Conservation (phyloP, 2,888 invertebrate genomes). For the Bombyx huttoni region DNA sequence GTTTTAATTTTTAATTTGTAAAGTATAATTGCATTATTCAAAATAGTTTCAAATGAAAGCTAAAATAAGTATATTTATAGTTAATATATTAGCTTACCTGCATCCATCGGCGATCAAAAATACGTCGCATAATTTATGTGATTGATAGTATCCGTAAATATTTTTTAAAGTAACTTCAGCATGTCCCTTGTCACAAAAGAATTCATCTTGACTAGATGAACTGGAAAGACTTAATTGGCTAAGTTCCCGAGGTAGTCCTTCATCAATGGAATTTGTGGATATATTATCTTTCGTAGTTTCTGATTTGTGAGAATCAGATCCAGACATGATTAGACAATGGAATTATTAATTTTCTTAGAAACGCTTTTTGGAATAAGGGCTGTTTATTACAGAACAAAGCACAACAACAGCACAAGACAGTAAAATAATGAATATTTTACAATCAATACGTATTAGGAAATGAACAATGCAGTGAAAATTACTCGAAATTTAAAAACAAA, state of each 20-base stretch:
- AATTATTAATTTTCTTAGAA: too few relatives aligned
- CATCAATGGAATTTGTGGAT: slow-evolving; percentile 66
- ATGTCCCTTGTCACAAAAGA: slow-evolving; percentile 83
- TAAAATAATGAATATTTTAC: background rate
- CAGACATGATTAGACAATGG: slow-evolving; percentile 31
- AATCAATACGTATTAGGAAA: slow-evolving; percentile 3
- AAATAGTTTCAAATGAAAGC: too few relatives aligned
- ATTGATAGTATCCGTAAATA: slow-evolving; percentile 86
- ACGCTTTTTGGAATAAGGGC: background rate
- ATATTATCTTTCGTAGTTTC: slow-evolving; percentile 58
- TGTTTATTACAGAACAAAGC: background rate
- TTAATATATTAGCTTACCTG: slow-evolving; percentile 50
- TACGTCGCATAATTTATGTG: slow-evolving; percentile 90
- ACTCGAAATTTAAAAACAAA: too few relatives aligned
- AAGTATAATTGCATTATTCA: too few relatives aligned
- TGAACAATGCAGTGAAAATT: slow-evolving; percentile 1
- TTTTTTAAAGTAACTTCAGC: slow-evolving; percentile 85
- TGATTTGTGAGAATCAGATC: slow-evolving; percentile 49
- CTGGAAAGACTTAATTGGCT: slow-evolving; percentile 78
- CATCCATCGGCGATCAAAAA: slow-evolving; percentile 84
- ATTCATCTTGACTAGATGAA: slow-evolving; percentile 82
- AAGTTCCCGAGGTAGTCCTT: slow-evolving; percentile 76
- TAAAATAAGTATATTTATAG: background rate
- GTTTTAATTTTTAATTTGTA: too few relatives aligned
- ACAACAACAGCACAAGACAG: too few relatives aligned